These are phyloP conservation scores for Macrophya alboannulata DNA, from an alignment of 2,888 invertebrate genomes.

Conservation along the genomic window DNA sequence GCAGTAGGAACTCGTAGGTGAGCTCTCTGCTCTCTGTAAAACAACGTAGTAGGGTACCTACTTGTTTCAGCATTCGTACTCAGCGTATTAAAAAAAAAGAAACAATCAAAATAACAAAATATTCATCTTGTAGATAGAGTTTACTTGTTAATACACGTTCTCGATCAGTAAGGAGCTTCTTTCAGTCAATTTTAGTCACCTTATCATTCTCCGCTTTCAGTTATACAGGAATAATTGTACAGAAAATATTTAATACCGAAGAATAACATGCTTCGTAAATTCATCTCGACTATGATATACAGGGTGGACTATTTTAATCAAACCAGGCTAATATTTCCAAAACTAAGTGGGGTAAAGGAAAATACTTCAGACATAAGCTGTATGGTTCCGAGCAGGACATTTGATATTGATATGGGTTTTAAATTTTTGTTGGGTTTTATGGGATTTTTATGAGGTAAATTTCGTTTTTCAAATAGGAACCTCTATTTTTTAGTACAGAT, in stretches of 20 bases:
- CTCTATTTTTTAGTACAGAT: no score
- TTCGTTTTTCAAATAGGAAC: no score
- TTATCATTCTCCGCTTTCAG: not conserved
- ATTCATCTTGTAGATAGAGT: not conserved
- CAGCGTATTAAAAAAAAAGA: not conserved
- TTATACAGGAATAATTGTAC: not conserved
- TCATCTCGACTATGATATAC: not conserved
- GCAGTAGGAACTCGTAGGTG: conserved; percentile 81
- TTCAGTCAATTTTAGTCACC: not conserved
- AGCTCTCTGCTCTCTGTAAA: conserved; percentile 73
- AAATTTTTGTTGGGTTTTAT: no score
- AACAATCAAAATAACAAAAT: not conserved
- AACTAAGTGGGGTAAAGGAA: no score
- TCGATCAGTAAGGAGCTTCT: not conserved
- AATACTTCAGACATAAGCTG: no score
- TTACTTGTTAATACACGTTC: no score
- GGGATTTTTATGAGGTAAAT: no score
- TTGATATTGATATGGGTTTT: no score
- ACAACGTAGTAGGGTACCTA: conserved; percentile 34
- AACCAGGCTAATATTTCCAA: no score
- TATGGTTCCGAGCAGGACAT: no score
- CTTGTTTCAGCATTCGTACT: conserved; percentile 38
- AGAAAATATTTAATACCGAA: not conserved
- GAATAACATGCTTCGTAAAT: conserved; percentile 11
- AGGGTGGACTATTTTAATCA: no score